phyloP scores from a whole-genome alignment of 2,888 invertebrate species.

The Aphodius sticticus region DNA sequence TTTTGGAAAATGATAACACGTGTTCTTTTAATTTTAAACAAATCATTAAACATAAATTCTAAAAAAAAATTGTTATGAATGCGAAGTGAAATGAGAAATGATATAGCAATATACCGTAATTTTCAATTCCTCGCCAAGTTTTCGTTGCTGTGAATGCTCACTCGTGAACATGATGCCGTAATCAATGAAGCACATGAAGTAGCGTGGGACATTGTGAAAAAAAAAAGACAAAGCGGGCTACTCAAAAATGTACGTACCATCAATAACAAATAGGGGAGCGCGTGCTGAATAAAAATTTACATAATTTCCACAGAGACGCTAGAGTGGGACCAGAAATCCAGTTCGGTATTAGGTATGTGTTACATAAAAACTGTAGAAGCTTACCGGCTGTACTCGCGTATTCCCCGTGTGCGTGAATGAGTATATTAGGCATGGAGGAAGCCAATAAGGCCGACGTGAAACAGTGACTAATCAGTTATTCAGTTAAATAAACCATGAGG shows the following conservation, averaged over 20 bases:
- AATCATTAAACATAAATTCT: too few relatives aligned
- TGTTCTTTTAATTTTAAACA: too few relatives aligned
- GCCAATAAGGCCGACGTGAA: not conserved
- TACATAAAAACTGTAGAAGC: not conserved
- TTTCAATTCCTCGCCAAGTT: not conserved
- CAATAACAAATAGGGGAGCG: constrained; percentile 4
- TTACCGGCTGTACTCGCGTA: not conserved
- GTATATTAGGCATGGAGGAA: not conserved
- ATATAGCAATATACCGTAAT: too few relatives aligned
- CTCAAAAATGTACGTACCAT: not conserved
- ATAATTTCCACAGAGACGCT: not conserved
- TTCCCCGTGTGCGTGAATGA: not conserved
- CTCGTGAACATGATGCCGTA: not conserved
- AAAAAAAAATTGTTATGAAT: too few relatives aligned
- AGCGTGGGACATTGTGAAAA: not conserved
- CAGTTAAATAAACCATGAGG: not conserved
- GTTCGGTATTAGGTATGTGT: not conserved
- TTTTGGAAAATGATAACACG: too few relatives aligned
- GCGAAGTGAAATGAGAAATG: too few relatives aligned
- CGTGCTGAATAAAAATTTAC: not conserved
- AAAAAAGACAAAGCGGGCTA: not conserved
- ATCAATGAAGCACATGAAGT: constrained; percentile 4
- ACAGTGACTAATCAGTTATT: not conserved
- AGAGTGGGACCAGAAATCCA: not conserved
- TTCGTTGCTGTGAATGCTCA: not conserved